A percentile compares a stretch with the other conserved stretches of the same genome.
phyloP scores from a whole-genome alignment of 1,140 invertebrate genomes.

The Caenorhabditis inopinata region DNA sequence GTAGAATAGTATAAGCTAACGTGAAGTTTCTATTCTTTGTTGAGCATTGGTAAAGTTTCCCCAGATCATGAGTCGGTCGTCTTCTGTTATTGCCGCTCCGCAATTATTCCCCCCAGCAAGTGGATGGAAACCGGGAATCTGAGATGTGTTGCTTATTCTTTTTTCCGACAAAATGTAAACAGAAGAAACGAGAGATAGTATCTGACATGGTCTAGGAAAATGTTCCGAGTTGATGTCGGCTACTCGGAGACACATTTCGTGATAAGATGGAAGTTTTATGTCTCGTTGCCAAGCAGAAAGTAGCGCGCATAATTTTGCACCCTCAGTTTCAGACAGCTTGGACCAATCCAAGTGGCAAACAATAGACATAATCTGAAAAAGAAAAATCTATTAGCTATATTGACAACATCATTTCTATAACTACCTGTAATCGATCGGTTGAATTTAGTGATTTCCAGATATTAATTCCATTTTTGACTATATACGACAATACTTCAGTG shows the following conservation, averaged over 20 bases:
- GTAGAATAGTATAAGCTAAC: not conserved
- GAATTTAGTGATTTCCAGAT: not conserved
- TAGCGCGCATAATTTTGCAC: not conserved
- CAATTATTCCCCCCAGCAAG: conserved; percentile 54
- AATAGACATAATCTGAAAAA: conserved; percentile 12
- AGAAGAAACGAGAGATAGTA: conserved; percentile 1
- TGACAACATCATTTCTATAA: not conserved
- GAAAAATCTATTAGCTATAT: not conserved
- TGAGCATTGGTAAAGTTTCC: conserved; percentile 57
- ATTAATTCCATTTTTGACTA: conserved; percentile 19
- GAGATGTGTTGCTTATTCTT: not conserved
- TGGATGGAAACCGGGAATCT: not conserved
- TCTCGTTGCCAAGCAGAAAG: conserved; percentile 16
- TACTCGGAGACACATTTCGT: conserved; percentile 39
- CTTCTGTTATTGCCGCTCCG: conserved; percentile 46
- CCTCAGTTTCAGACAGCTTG: not conserved
- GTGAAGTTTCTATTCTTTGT: conserved; percentile 12
- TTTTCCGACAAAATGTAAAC: conserved; percentile 25
- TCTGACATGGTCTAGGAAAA: conserved; percentile 23
- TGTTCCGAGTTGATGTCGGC: conserved; percentile 7
- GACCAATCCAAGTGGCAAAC: conserved; percentile 39
- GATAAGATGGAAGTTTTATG: not conserved
- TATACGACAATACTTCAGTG: not conserved
- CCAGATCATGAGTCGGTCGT: conserved; percentile 50
- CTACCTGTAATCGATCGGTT: conserved; percentile 9